Evolutionary conservation across 1,140 invertebrate genomes (phyloP).

Genomic region (Drosophila prosaltans): DNA sequence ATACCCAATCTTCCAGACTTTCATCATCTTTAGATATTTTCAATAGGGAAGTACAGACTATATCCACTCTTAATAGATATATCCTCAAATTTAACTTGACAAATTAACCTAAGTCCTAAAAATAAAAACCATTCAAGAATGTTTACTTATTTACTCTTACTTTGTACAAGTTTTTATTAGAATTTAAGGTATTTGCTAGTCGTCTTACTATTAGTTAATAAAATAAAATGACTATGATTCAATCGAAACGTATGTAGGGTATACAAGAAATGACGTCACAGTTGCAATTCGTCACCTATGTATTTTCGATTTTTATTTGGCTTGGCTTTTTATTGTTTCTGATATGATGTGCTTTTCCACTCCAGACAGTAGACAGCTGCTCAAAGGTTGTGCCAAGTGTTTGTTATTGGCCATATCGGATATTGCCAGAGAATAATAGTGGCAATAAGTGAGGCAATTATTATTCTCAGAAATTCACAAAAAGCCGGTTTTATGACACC

Average conservation of each 20-base stretch:
- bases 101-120: too few species aligned
- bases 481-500: slow-evolving; percentile 25
- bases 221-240: too few species aligned
- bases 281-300: background rate
- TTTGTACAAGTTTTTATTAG: too few species aligned
- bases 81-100: too few species aligned
- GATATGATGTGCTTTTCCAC: slow-evolving; percentile 9
- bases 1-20: too few species aligned
- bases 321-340: background rate
- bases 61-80: too few species aligned
- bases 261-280: background rate
- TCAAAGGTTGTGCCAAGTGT: background rate
- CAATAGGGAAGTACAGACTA: too few species aligned
- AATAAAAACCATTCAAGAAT: too few species aligned
- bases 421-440: slow-evolving; percentile 36
- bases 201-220: too few species aligned
- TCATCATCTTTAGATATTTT: too few species aligned
- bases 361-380: background rate
- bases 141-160: too few species aligned
- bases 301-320: background rate
- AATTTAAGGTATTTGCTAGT: too few species aligned
- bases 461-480: slow-evolving; percentile 35
- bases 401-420: slow-evolving; percentile 22
- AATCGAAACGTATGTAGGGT: background rate
- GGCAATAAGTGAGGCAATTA: slow-evolving; percentile 40